phyloP scores from a whole-genome alignment of 53 echinoderm and acorn worm species.

The Crossaster papposus region DNA sequence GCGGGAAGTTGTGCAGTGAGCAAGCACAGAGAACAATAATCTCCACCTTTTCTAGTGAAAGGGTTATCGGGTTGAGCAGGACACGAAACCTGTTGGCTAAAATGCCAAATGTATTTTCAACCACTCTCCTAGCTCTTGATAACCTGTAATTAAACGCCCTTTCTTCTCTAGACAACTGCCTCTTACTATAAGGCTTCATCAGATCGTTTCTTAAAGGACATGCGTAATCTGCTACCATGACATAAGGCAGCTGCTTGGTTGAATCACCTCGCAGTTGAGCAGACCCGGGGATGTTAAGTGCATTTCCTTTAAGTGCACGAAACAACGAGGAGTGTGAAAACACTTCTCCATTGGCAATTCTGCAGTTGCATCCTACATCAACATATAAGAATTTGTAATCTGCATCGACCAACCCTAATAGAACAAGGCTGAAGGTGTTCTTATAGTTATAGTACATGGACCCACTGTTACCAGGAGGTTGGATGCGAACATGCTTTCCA shows the following conservation, averaged over 20 bases:
- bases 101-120: constrained; percentile 3
- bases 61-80: neutral
- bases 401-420: constrained; percentile 67
- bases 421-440: constrained; percentile 56
- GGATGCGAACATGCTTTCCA: constrained; percentile 64
- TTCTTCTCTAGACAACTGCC: neutral
- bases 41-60: neutral
- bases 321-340: constrained; percentile 36
- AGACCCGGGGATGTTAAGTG: constrained; percentile 28
- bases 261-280: constrained; percentile 20
- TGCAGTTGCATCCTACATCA: constrained; percentile 66
- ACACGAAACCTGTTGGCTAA: neutral
- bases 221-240: constrained; percentile 53
- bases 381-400: constrained; percentile 49
- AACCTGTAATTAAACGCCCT: constrained; percentile 19
- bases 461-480: constrained; percentile 51
- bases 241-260: constrained; percentile 38
- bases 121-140: constrained; percentile 13
- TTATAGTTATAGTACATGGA: constrained; percentile 67
- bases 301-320: constrained; percentile 16
- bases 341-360: constrained; percentile 61
- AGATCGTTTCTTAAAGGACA: constrained; percentile 44
- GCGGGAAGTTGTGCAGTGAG: no score
- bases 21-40: neutral
- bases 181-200: constrained; percentile 21